A percentile compares a stretch with the other conserved stretches of the same genome.
These are phyloP conservation scores for Crambe crambe DNA, from an alignment of 37 sponge, comb jelly and placozoan species.

Conservation along the genomic window DNA sequence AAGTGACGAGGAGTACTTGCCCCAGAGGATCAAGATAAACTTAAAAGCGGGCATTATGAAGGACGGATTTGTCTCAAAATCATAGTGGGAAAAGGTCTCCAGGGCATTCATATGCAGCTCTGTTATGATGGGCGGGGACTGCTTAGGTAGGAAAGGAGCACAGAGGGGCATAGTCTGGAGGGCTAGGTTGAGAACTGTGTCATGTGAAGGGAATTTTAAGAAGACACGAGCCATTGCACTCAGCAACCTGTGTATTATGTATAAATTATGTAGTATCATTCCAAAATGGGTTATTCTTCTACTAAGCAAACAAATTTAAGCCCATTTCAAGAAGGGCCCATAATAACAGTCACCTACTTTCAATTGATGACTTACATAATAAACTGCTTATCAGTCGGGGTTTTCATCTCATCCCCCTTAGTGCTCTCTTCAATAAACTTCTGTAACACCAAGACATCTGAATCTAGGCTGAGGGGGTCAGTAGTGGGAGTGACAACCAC, in stretches of 20 bases:
- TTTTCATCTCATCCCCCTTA: background rate
- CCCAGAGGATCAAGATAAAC: conserved; percentile 22
- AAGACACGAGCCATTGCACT: background rate
- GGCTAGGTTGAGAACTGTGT: conserved; percentile 2
- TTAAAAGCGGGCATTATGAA: conserved; percentile 4
- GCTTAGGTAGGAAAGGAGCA: background rate
- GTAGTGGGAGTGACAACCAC: background rate
- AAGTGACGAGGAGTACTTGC: conserved; percentile 23
- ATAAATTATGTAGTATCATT: no score
- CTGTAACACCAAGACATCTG: background rate
- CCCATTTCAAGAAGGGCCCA: no score
- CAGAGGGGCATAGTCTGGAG: conserved; percentile 6
- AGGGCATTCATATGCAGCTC: conserved; percentile 30
- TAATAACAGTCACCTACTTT: no score
- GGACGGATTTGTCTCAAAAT: background rate
- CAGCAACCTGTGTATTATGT: conserved; percentile 15
- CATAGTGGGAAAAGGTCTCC: conserved; percentile 23
- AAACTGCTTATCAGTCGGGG: background rate
- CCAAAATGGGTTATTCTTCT: no score
- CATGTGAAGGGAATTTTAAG: conserved; percentile 11
- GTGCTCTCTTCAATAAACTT: conserved; percentile 2
- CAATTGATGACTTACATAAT: no score
- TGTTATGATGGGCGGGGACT: background rate
- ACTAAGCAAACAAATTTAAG: no score
- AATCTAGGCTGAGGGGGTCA: background rate